Conservation (phyloP, 2,888 invertebrate genomes). For the Caenorhabditis sp. region DNA sequence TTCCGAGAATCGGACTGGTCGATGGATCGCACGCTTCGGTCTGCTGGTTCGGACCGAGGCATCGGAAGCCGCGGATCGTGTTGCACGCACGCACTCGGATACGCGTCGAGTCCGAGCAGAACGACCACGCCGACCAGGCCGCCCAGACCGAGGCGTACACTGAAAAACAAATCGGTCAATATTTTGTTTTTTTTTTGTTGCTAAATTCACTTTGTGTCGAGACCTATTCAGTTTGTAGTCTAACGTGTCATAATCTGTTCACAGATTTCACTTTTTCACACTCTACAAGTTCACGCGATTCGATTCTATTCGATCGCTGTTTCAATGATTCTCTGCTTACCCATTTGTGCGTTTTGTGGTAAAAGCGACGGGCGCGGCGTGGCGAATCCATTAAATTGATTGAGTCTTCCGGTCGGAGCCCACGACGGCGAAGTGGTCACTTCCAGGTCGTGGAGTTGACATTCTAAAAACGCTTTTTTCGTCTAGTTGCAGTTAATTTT, state of each 20-base stretch:
- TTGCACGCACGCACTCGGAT: constrained; percentile 78
- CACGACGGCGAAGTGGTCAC: constrained; percentile 58
- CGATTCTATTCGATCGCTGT: too few relatives aligned
- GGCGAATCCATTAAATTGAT: constrained; percentile 75
- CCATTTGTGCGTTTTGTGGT: constrained; percentile 66
- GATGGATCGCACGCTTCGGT: constrained; percentile 47
- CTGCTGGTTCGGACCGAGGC: constrained; percentile 76
- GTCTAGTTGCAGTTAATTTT: too few relatives aligned
- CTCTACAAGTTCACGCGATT: too few relatives aligned
- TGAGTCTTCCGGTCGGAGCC: constrained; percentile 72
- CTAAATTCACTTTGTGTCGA: too few relatives aligned
- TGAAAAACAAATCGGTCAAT: constrained; percentile 59
- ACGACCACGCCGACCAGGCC: constrained; percentile 78
- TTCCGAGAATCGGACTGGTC: constrained; percentile 38
- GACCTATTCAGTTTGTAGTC: too few relatives aligned
- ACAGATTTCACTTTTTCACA: too few relatives aligned
- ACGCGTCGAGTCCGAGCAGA: constrained; percentile 73
- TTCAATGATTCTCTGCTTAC: too few relatives aligned
- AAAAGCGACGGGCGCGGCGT: constrained; percentile 70
- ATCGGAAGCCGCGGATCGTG: constrained; percentile 77
- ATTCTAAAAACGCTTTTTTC: constrained; percentile 11
- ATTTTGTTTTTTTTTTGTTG: too few relatives aligned
- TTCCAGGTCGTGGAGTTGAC: constrained; percentile 48
- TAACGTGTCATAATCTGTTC: too few relatives aligned
- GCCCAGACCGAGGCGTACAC: constrained; percentile 79